phyloP scores from a whole-genome alignment of 2,888 invertebrate genomes.

The Ashinkailepas kermadecensis region DNA sequence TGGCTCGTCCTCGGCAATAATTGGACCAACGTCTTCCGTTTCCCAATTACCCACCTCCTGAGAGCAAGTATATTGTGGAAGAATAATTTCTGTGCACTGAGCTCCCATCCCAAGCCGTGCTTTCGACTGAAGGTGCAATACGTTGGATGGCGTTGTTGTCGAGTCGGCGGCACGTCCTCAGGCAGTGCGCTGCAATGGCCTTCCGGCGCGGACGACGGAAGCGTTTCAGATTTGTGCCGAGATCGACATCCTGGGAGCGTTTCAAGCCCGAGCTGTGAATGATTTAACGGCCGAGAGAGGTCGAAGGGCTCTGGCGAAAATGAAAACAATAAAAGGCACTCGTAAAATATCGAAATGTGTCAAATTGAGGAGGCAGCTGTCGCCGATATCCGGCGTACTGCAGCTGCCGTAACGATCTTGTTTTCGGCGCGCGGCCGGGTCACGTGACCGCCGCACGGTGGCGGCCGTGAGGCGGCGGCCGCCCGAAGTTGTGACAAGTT shows the following conservation, averaged over 20 bases:
- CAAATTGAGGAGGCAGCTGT: slow-evolving; percentile 9
- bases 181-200: too few species aligned
- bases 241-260: not conserved
- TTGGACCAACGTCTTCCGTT: not conserved
- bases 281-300: not conserved
- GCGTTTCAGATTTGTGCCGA: not conserved
- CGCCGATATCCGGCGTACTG: not conserved
- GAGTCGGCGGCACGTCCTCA: too few species aligned
- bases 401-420: not conserved
- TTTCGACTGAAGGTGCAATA: too few species aligned
- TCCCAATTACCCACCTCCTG: not conserved
- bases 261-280: not conserved
- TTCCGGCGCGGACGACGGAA: too few species aligned
- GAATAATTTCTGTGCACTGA: not conserved
- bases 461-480: not conserved
- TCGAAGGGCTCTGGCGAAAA: not conserved
- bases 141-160: too few species aligned
- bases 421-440: not conserved
- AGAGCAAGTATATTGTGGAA: not conserved
- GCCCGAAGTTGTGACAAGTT: not conserved
- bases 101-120: too few species aligned
- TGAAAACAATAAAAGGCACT: slow-evolving; percentile 21
- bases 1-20: not conserved
- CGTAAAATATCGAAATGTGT: slow-evolving; percentile 21
- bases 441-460: not conserved